Conservation (phyloP, 2,888 invertebrate species). For the Hirudinaria manillensis region DNA sequence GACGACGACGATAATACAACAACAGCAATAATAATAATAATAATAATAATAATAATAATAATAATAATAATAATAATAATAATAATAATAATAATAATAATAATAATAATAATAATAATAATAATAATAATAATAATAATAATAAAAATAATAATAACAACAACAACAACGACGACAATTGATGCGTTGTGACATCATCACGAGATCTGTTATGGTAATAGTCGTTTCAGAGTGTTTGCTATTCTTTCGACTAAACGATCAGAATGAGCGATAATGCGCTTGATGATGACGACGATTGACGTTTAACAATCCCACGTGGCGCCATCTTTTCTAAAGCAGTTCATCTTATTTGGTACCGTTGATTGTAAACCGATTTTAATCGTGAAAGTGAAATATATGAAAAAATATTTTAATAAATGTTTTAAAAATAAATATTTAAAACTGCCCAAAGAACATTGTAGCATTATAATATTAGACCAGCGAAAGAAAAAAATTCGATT, state of each 20-base stretch:
- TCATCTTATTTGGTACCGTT: too few species aligned
- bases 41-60: slow-evolving; percentile 32
- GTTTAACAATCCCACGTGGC: too few species aligned
- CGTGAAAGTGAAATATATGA: too few species aligned
- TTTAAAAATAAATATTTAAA: slow-evolving; percentile 9
- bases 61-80: slow-evolving; percentile 20
- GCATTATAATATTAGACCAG: not conserved
- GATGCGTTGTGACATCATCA: too few species aligned
- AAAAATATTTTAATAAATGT: too few species aligned
- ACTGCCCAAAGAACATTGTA: not conserved
- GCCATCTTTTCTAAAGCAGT: too few species aligned
- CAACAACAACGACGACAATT: not conserved
- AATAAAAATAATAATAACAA: not conserved
- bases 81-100: not conserved
- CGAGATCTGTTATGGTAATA: too few species aligned
- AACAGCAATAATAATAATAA: not conserved
- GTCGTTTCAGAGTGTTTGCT: too few species aligned
- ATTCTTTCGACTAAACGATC: too few species aligned
- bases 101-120: not conserved
- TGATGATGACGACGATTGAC: too few species aligned
- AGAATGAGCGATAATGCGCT: too few species aligned
- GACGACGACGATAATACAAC: not conserved
- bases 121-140: not conserved
- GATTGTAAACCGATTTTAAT: too few species aligned
- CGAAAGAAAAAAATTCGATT: not conserved